Conservation (phyloP, 2,888 invertebrate species). For the Cancer borealis region DNA sequence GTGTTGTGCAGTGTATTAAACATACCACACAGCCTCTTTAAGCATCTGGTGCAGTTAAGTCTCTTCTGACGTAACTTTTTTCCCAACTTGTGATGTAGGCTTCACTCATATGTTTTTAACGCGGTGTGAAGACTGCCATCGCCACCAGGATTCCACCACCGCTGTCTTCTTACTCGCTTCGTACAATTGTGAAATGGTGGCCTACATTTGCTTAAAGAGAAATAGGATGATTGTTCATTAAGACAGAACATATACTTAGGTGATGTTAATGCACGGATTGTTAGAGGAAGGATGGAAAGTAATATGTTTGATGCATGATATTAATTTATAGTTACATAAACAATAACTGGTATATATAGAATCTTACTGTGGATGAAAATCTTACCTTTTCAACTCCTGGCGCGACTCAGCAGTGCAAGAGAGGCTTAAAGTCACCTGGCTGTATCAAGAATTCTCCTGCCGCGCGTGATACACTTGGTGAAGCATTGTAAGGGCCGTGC, state of each 20-base stretch:
- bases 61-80: background rate
- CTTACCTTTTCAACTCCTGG: background rate
- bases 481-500: background rate
- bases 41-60: background rate
- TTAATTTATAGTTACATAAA: background rate
- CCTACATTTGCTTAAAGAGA: background rate
- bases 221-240: background rate
- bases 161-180: background rate
- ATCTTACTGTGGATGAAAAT: background rate
- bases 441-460: background rate
- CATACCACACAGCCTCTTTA: background rate
- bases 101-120: background rate
- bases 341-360: background rate
- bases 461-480: background rate
- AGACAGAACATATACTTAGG: background rate
- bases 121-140: background rate
- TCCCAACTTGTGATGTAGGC: background rate
- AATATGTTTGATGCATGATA: background rate
- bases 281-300: background rate
- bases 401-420: background rate
- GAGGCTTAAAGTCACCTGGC: background rate
- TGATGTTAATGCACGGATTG: background rate
- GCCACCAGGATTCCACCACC: background rate
- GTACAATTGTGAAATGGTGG: background rate
- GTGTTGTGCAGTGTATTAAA: background rate